Evolutionary conservation across 2,797 vertebrate species (phyloP), one percentile per base, ranked within the genome.

Genomic region (Babyrousa celebensis): DNA sequence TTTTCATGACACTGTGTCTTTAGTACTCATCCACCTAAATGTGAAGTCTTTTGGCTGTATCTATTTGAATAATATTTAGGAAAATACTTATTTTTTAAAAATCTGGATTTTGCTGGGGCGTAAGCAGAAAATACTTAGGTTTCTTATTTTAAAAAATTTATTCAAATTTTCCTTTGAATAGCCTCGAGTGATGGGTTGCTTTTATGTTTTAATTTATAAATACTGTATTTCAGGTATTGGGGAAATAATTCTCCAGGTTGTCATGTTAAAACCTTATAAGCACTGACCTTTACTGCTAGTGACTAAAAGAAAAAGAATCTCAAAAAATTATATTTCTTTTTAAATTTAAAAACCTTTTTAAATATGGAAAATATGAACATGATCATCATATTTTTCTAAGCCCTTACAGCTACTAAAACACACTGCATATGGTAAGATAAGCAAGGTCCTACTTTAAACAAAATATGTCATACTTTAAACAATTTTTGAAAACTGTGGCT

Each of bases 1-100:
- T n/a, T 80, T 71, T 91, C 94, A 52, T 95, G 77, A 96, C 40
- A 27, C 48, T 83, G 29, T 87, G 12, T 1, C 5, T 97, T 95
- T 27, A 84, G 75, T 82, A 3, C 1, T 32, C 82, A 83, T 63
- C 1, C 5, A 77, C 32, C 52, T 18, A 80, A 85, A 94, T 58
- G 0, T 14, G 85, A 4, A 68, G 1, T 74, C 9, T 88, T 72
- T 85, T 90, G 20, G 16, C 65, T 79, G 75, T 52, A 71, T 15
- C 58, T 94, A 43, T 86, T 97, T 84, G 4, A 82, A 75, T 62
- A 11, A 20, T 21, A 84, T 68, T 96, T 78, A 16, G 12, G 20
- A 27, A 95, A 85, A 72, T 80, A 43, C 29, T 74, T 63, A n/a
- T n/a, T 70, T 36, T 40, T 58, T 63, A 52, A 85, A 29, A 77